Percentiles rank a stretch among this genome's conserved stretches.
phyloP scores from a whole-genome alignment of 2,113 vertebrate species.

The Macrotis lagotis region DNA sequence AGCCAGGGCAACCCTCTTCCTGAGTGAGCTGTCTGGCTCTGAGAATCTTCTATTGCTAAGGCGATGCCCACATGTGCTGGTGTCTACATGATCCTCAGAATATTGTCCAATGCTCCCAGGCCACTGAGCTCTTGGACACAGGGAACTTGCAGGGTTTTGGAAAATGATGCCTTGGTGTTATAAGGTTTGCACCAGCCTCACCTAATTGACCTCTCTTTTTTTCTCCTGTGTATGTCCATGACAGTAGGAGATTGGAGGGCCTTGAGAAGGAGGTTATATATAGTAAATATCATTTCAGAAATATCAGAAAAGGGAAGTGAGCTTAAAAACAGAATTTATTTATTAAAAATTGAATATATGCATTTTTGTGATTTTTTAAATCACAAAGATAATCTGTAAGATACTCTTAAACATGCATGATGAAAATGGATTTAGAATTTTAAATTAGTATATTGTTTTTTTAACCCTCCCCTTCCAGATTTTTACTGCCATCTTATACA shows the following conservation, averaged over 20 bases:
- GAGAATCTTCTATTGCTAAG: not conserved
- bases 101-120: no score
- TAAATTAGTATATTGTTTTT: not conserved
- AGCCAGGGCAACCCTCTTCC: not conserved
- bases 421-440: not conserved
- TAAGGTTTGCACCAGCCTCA: no score
- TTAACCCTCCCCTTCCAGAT: conserved; percentile 71
- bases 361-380: conserved; percentile 6
- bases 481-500: conserved; percentile 82
- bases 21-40: not conserved
- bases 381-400: not conserved
- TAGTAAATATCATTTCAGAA: not conserved
- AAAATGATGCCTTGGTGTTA: no score
- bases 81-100: no score
- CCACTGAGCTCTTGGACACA: no score
- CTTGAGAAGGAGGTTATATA: no score
- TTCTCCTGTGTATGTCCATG: no score
- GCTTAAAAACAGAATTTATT: conserved; percentile 2
- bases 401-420: not conserved
- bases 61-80: no score
- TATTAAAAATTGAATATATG: no score
- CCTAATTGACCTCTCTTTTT: no score
- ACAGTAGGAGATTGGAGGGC: not conserved
- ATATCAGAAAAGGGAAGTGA: not conserved
- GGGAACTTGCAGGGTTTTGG: no score